A percentile compares a stretch with the other conserved stretches of the same genome.
phyloP scores from a whole-genome alignment of 2,797 vertebrate species.

The Halcyon badia region DNA sequence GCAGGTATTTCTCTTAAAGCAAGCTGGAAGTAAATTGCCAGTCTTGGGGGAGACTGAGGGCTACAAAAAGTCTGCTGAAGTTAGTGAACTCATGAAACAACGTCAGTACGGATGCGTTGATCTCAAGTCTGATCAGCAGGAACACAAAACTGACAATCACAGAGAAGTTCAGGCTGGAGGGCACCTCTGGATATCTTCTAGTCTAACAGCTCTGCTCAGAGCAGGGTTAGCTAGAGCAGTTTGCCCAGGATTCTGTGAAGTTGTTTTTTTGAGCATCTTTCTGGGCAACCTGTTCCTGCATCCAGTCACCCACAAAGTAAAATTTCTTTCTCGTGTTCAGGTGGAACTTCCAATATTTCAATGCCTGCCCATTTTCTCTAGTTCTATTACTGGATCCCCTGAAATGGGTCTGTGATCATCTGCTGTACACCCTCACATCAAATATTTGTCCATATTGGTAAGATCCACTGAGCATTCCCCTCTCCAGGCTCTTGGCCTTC shows the following conservation, averaged over 20 bases:
- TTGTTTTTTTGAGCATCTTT: not conserved
- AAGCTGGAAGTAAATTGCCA: not conserved
- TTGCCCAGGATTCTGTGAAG: not conserved
- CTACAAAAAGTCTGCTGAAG: not conserved
- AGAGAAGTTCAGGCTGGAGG: not conserved
- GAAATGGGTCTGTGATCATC: not conserved
- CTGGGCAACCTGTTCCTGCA: not conserved
- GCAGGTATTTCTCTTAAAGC: not conserved
- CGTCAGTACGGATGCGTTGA: not conserved
- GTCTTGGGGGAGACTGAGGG: not conserved
- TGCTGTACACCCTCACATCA: not conserved
- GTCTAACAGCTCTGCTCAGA: fast-evolving
- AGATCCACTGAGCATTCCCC: not conserved
- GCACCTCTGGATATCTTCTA: not conserved
- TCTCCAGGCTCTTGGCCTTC: not conserved
- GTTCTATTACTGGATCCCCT: not conserved
- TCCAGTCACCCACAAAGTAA: not conserved
- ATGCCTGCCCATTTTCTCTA: not conserved
- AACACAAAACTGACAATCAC: not conserved
- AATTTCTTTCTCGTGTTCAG: not conserved
- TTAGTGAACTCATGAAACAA: not conserved
- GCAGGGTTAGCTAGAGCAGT: not conserved
- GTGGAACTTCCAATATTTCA: not conserved
- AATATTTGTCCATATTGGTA: not conserved
- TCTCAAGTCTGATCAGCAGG: not conserved